Conservation (phyloP, 2,797 vertebrate genomes). For the Melanotaenia maccullochi region DNA sequence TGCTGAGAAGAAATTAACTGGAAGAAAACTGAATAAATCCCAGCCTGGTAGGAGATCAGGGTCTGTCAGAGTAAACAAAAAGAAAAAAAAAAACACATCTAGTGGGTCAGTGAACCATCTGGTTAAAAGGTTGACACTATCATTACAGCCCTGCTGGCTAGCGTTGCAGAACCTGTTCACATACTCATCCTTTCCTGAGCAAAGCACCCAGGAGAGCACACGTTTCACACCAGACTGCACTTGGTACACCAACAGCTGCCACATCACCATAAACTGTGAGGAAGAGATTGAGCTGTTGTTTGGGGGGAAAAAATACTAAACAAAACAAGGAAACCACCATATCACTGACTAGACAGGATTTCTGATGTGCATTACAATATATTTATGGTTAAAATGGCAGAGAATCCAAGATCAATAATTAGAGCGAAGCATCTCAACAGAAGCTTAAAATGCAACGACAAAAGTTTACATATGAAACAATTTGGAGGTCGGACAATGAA, state of each 20-base stretch:
- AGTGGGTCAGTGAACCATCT: constrained; percentile 41
- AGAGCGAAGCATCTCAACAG: background rate
- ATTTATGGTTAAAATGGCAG: background rate
- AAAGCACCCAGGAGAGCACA: constrained; percentile 57
- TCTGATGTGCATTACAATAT: background rate
- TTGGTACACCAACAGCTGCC: constrained; percentile 68
- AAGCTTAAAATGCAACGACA: background rate
- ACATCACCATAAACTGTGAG: constrained; percentile 62
- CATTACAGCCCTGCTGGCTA: constrained; percentile 29
- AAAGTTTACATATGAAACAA: background rate
- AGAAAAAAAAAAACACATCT: constrained; percentile 16
- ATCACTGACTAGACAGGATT: background rate
- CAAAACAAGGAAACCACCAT: too few relatives aligned
- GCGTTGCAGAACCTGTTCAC: constrained; percentile 19
- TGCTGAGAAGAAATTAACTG: constrained; percentile 16
- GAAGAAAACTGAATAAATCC: constrained; percentile 11
- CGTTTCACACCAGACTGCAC: constrained; percentile 73
- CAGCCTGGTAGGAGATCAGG: background rate
- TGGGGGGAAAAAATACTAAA: background rate
- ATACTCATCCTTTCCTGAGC: constrained; percentile 53
- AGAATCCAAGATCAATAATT: background rate
- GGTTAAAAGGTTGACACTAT: constrained; percentile 46
- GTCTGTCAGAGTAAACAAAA: constrained; percentile 39
- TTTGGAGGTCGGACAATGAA: background rate
- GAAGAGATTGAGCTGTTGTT: constrained; percentile 16